Base-by-base conservation (phyloP, 2,113 vertebrate genomes). In the Spilogale gracilis region DNA sequence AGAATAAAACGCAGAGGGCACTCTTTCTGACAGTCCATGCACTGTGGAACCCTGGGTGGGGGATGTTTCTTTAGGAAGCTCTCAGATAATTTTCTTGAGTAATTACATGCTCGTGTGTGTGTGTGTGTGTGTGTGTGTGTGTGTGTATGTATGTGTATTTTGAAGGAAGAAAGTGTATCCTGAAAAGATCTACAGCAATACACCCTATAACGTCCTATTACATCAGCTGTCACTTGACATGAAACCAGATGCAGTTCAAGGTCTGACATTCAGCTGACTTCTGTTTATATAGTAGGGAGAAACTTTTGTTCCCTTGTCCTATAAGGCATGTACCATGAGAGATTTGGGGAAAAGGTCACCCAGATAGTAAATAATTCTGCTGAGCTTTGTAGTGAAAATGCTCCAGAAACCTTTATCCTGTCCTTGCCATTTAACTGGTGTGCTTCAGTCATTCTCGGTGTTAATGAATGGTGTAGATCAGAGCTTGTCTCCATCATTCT, bases 281-380 rank as follows among this genome's bases (percentile, higher is more conserved):
- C 94, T 96, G 93, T 96, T 96, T 95, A 45, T 98, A 60, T 50
- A 96, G 96, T 95, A 23, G 92, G 85, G 92, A 87, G 95, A 84
- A 97, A 97, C 86, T 96, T 97, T 98, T 98, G 98, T 98, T 98
- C 95, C 97, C 88, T 81, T 97, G 82, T 95, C 96, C 83, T 98
- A n/a, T 94, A 95, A 97, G 96, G 73, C 73, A 78, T 48, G 82
- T 97, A 97, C 96, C 96, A 82, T 91, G 96, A 98, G 97, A 98
- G 95, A 54, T 81, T 90, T 97, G 81, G 86, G 96, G 96, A 96
- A 96, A 97, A 98, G 96, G 97, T 98, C 96, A 98, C 91, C 87
- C 93, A 97, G 97, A 95, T 25, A 97, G 96, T 97, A 98, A 98
- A 96, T 97, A 98, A 98, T 91, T 98, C 96, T 94, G 86, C 93